phyloP scores from a whole-genome alignment of 2,888 invertebrate species.

The Drosophila antonietae region DNA sequence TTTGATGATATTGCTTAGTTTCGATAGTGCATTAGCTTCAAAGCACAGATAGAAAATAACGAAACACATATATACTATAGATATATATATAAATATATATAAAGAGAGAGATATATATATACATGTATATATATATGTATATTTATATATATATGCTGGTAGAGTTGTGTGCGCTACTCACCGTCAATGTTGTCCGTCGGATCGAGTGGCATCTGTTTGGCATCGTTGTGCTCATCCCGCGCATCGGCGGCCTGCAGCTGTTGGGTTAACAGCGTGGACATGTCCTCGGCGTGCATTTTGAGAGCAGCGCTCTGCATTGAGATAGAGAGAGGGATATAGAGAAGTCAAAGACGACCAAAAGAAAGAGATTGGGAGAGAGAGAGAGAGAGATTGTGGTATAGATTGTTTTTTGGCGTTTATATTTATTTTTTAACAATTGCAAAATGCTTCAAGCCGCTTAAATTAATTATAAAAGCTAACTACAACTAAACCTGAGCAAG shows the following conservation, averaged over 20 bases:
- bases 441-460: slow-evolving; percentile 67
- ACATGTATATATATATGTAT: slow-evolving; percentile 8
- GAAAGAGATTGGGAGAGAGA: background rate
- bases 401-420: slow-evolving; percentile 4
- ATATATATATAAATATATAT: slow-evolving; percentile 19
- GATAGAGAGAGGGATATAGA: background rate
- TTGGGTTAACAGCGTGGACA: slow-evolving; percentile 87
- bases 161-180: slow-evolving; percentile 85
- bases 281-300: slow-evolving; percentile 86
- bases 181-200: slow-evolving; percentile 91
- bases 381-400: slow-evolving; percentile 8
- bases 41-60: slow-evolving; percentile 72
- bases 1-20: slow-evolving; percentile 43
- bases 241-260: slow-evolving; percentile 86
- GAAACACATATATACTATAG: slow-evolving; percentile 29
- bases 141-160: slow-evolving; percentile 5
- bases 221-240: slow-evolving; percentile 86
- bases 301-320: slow-evolving; percentile 71
- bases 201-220: slow-evolving; percentile 87
- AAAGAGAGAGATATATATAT: slow-evolving; percentile 7
- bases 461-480: slow-evolving; percentile 55
- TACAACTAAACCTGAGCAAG: slow-evolving; percentile 71
- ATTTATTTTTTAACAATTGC: slow-evolving; percentile 43
- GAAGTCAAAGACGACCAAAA: background rate
- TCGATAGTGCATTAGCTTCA: slow-evolving; percentile 68